These are phyloP conservation scores for Rotaria magnacalcarata DNA, from an alignment of 2,888 invertebrate species.

Conservation along the genomic window DNA sequence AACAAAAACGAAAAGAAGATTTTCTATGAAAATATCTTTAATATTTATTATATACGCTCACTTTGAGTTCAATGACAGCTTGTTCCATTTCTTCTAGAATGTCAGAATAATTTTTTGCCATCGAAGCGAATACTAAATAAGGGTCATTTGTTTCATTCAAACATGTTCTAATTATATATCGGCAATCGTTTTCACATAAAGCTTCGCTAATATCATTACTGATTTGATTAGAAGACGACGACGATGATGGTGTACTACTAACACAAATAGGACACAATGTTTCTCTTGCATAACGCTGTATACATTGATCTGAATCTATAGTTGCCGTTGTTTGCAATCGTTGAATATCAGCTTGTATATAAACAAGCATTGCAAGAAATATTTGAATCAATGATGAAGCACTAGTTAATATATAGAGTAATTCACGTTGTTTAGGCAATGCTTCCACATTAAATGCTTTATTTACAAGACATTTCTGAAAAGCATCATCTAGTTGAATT, in stretches of 20 bases:
- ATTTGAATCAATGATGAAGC: neutral
- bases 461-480: neutral
- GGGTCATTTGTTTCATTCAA: neutral
- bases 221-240: no score
- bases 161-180: neutral
- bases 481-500: neutral
- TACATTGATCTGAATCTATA: neutral
- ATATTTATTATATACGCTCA: neutral
- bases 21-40: no score
- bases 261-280: constrained; percentile 1
- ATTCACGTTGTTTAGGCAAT: neutral
- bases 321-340: neutral
- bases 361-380: neutral
- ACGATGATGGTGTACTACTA: neutral
- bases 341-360: constrained; percentile 18
- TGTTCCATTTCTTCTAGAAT: neutral
- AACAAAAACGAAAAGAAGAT: neutral
- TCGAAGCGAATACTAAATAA: neutral
- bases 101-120: neutral
- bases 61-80: neutral
- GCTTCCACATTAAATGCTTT: neutral
- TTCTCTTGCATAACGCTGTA: neutral
- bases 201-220: neutral
- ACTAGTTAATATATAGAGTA: constrained; percentile 21
- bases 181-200: constrained; percentile 14